Evolutionary conservation across 2,113 vertebrate species (phyloP).

Genomic region (Pollachius pollachius): DNA sequence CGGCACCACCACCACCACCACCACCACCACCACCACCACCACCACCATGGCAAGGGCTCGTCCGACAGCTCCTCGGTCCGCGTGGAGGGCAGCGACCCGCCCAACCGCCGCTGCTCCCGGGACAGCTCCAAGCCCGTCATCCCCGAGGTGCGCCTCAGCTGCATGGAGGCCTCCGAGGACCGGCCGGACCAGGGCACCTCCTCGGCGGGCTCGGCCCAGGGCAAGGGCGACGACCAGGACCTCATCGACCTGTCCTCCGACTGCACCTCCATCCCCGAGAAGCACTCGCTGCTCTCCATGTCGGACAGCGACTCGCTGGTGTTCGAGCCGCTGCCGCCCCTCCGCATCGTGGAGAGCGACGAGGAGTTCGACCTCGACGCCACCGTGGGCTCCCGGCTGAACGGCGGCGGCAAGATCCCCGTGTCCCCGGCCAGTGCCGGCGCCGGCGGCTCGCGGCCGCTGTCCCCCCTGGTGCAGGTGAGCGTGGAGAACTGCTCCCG

Average conservation of each 20-base stretch:
- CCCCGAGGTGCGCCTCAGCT: slow-evolving; percentile 93
- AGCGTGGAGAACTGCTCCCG: slow-evolving; percentile 89
- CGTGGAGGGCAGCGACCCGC: slow-evolving; percentile 61
- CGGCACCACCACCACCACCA: slow-evolving; percentile 69
- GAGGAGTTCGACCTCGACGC: slow-evolving; percentile 82
- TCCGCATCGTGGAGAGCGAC: slow-evolving; percentile 95
- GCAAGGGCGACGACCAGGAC: slow-evolving; percentile 90
- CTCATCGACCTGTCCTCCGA: slow-evolving; percentile 96
- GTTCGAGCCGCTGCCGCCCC: slow-evolving; percentile 90
- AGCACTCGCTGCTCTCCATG: slow-evolving; percentile 88
- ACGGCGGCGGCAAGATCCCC: slow-evolving; percentile 56
- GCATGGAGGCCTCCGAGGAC: slow-evolving; percentile 92
- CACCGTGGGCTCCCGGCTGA: slow-evolving; percentile 53
- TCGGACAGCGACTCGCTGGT: slow-evolving; percentile 96
- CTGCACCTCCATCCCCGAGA: slow-evolving; percentile 91
- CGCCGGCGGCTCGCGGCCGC: slow-evolving; percentile 70
- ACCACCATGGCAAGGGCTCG: slow-evolving; percentile 69
- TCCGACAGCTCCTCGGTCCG: slow-evolving; percentile 80
- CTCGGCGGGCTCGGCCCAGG: slow-evolving; percentile 50
- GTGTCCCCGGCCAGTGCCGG: slow-evolving; percentile 68
- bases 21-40: slow-evolving; percentile 61
- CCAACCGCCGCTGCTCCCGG: slow-evolving; percentile 65
- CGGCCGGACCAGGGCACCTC: slow-evolving; percentile 79
- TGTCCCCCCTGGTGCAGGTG: slow-evolving; percentile 85
- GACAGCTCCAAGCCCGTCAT: slow-evolving; percentile 86